Base-by-base conservation (phyloP, 2,113 vertebrate genomes). In the Anolis sagrei region DNA sequence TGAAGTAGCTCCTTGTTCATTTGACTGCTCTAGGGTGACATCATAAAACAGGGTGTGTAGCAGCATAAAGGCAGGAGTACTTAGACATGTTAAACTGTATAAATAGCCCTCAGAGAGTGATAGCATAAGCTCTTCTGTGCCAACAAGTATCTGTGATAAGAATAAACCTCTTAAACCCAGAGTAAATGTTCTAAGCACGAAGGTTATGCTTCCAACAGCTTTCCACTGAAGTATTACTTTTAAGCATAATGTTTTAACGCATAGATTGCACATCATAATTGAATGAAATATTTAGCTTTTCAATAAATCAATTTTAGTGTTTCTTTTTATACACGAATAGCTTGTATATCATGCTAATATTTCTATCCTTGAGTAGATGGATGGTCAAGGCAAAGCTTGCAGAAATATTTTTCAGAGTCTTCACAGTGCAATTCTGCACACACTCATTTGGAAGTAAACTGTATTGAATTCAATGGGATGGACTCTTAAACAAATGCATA, bases 231-330 rank as follows among this genome's bases (percentile, higher is more conserved):
- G 29, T 16, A 70, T 2, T 87, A 58, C 81, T 93, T 92, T 88
- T 58, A 79, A 91, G 88, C 73, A 83, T 61, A 27, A 86, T 27
- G 51, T 88, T 90, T 91, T 84, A 81, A 93, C 90, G 79, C 84
- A 48, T 23, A 93, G 81, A 81, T 82, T 89, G 82, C 74, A 75
- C 25, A 81, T 64, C 23, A 88, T 83, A 90, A 85, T 32, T 89
- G 78, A 92, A 77, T 27, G 0, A 89, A 85, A 64, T 34, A 89
- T 76, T 84, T 49, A 13, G 16, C 18, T 86, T 92, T 84, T 61
- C 21, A 69, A 34, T 3, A 80, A 94, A 92, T 51, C 0, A 18
- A 48, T 1, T 4, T 61, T 13, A 48, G 2, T 19, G 1, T 49
- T 29, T 84, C 69, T 76, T 34, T 49, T 5, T 23, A 83, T 77